Evolutionary conservation across 2,888 invertebrate species (phyloP).

Genomic region (Andrena hattorfiana): DNA sequence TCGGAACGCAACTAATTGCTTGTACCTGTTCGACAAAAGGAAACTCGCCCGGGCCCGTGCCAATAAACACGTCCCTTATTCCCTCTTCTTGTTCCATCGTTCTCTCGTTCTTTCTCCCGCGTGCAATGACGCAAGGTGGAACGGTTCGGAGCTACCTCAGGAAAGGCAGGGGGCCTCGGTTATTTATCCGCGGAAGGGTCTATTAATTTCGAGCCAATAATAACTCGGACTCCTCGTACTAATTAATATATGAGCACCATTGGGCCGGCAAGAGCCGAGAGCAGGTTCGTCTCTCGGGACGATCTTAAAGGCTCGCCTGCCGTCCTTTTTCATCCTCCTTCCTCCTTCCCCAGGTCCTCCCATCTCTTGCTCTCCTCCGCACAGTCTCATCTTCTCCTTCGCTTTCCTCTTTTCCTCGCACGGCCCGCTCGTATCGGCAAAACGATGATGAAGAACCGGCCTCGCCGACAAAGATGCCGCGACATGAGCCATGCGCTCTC

Average conservation of each 20-base stretch:
- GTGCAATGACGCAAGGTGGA: slow-evolving; percentile 61
- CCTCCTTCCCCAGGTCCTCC: slow-evolving; percentile 24
- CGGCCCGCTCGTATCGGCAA: slow-evolving; percentile 76
- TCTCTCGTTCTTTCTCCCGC: slow-evolving; percentile 32
- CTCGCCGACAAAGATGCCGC: slow-evolving; percentile 83
- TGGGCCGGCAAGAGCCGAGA: slow-evolving; percentile 72
- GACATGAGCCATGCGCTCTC: slow-evolving; percentile 79
- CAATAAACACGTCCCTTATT: slow-evolving; percentile 69
- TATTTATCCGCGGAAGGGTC: slow-evolving; percentile 81
- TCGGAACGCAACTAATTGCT: slow-evolving; percentile 69
- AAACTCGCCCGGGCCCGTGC: slow-evolving; percentile 62
- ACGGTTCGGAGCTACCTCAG: slow-evolving; percentile 58
- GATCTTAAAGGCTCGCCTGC: slow-evolving; percentile 65
- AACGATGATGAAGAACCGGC: slow-evolving; percentile 82
- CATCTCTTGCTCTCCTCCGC: slow-evolving; percentile 34
- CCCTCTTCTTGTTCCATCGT: slow-evolving; percentile 40
- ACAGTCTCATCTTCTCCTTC: slow-evolving; percentile 25
- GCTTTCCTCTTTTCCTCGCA: slow-evolving; percentile 55
- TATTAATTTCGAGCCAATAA: slow-evolving; percentile 81
- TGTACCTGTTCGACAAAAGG: slow-evolving; percentile 72
- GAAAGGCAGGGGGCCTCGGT: slow-evolving; percentile 60
- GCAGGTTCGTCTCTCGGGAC: slow-evolving; percentile 78
- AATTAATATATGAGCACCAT: slow-evolving; percentile 82
- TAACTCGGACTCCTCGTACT: slow-evolving; percentile 80
- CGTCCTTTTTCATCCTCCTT: slow-evolving; percentile 26